Percentiles rank a stretch among this genome's conserved stretches.
Conservation (phyloP, 2,888 invertebrate species). For the Leuctra nigra region DNA sequence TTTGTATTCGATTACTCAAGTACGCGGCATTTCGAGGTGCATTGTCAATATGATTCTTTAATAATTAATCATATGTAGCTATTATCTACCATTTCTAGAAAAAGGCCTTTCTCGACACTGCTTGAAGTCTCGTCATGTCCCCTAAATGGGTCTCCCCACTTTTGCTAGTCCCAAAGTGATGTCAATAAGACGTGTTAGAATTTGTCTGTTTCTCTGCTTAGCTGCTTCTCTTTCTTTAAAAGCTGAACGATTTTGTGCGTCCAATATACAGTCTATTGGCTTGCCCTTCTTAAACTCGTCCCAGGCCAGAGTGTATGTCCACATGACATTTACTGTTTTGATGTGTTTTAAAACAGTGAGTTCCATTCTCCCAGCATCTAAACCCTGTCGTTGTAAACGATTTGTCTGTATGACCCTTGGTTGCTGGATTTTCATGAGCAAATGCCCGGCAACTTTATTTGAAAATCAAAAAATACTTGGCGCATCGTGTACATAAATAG, state of each 20-base stretch:
- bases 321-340: neutral
- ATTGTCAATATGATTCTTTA: neutral
- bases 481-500: too few species aligned
- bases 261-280: neutral
- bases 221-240: neutral
- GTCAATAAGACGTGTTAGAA: neutral
- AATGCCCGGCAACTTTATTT: neutral
- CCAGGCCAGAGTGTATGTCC: neutral
- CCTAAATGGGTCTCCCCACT: neutral
- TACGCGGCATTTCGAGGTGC: neutral
- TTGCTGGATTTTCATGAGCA: neutral
- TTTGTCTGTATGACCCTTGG: neutral
- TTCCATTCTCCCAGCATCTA: neutral
- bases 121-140: neutral
- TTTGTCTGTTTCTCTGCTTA: neutral
- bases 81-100: neutral
- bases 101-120: neutral
- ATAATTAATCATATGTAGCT: neutral
- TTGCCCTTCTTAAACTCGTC: neutral
- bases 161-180: conserved; percentile 1
- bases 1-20: conserved; percentile 1
- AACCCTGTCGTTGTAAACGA: neutral
- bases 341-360: neutral
- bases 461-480: too few species aligned
- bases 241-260: neutral